These are phyloP conservation scores for Thoracochromis brauschi DNA, from an alignment of 2,113 vertebrate genomes.

Conservation along the genomic window DNA sequence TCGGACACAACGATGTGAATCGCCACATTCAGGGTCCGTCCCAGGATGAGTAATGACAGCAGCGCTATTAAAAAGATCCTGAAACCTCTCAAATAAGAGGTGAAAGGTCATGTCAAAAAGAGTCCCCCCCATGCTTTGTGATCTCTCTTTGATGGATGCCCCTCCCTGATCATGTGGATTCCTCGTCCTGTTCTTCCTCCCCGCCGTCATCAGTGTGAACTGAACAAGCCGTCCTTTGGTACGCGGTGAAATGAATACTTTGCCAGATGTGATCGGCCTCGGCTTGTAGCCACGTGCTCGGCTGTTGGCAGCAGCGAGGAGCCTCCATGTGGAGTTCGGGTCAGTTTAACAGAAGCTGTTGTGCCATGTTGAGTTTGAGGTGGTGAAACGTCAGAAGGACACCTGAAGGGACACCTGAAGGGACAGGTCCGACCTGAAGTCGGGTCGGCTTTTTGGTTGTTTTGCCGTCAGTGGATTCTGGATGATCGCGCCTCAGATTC, in stretches of 20 bases:
- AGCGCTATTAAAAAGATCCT: background rate
- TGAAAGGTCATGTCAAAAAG: background rate
- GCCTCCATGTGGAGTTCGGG: background rate
- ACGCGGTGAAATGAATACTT: background rate
- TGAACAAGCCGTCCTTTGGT: background rate
- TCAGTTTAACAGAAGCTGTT: background rate
- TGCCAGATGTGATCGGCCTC: background rate
- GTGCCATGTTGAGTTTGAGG: background rate
- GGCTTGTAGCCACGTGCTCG: background rate
- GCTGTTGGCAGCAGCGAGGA: accelerated
- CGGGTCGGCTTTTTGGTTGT: no score
- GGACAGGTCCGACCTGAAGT: background rate
- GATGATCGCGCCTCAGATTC: background rate
- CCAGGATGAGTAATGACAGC: background rate
- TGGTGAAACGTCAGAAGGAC: background rate
- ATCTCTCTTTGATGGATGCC: background rate
- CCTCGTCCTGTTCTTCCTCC: background rate
- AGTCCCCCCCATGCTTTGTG: background rate
- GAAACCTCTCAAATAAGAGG: background rate
- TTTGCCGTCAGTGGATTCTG: background rate
- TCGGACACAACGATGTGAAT: accelerated
- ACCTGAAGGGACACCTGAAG: background rate
- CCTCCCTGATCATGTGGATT: background rate
- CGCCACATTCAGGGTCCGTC: accelerated
- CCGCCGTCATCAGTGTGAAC: background rate